Evolutionary conservation across 2,888 invertebrate species (phyloP).

Genomic region (Ischnus inquisitorius): DNA sequence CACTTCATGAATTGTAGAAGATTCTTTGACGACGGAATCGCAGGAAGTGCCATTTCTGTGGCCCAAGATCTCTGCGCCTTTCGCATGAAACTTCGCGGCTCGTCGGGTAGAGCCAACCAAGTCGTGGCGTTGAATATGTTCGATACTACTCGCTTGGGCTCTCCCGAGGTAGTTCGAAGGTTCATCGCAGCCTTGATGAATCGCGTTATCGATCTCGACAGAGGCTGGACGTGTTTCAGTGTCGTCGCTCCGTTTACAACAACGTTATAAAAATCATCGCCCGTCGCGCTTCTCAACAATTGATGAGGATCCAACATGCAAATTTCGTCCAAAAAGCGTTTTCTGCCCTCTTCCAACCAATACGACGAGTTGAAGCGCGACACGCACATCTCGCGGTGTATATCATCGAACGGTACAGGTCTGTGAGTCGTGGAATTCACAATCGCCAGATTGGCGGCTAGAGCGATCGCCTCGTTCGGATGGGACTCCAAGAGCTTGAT

Average conservation of each 20-base stretch:
- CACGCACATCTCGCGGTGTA: slow-evolving; percentile 75
- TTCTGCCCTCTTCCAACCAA: slow-evolving; percentile 74
- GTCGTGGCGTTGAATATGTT: slow-evolving; percentile 78
- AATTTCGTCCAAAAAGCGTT: slow-evolving; percentile 76
- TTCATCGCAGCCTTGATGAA: slow-evolving; percentile 73
- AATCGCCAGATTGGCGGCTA: slow-evolving; percentile 73
- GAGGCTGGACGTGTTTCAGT: slow-evolving; percentile 66
- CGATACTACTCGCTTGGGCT: slow-evolving; percentile 68
- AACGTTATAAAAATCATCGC: slow-evolving; percentile 75
- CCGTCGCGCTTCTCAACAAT: slow-evolving; percentile 77
- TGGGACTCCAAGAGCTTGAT: slow-evolving; percentile 78
- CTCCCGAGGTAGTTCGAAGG: slow-evolving; percentile 39
- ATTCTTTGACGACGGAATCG: slow-evolving; percentile 20
- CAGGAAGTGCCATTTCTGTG: slow-evolving; percentile 54
- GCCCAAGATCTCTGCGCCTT: slow-evolving; percentile 75
- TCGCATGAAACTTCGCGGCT: slow-evolving; percentile 72
- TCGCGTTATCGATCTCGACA: slow-evolving; percentile 72
- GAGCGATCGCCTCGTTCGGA: slow-evolving; percentile 78
- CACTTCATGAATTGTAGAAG: slow-evolving; percentile 49
- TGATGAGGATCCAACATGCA: slow-evolving; percentile 80
- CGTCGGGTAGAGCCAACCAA: slow-evolving; percentile 77
- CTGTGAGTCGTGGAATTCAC: slow-evolving; percentile 64
- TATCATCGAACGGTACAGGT: slow-evolving; percentile 65
- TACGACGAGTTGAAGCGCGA: slow-evolving; percentile 73
- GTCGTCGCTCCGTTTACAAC: slow-evolving; percentile 56